phyloP scores from a whole-genome alignment of 2,797 vertebrate species.

The Hylomyscus alleni region DNA sequence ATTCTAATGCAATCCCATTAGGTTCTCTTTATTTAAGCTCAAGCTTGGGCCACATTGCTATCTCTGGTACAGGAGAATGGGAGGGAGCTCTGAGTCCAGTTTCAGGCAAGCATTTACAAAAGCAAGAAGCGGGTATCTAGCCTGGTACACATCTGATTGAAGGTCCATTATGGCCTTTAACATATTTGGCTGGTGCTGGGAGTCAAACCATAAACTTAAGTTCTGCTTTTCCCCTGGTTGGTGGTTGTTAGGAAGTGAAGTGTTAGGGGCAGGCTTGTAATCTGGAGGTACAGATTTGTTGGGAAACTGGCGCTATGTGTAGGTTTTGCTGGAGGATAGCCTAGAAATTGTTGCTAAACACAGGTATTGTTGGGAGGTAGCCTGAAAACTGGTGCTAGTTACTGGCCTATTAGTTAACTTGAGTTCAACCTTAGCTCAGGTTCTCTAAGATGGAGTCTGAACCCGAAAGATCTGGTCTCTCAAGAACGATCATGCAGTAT shows the following conservation, averaged over 20 bases:
- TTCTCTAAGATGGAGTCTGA: not conserved
- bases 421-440: not conserved
- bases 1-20: no score
- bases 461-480: not conserved
- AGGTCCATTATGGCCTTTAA: not conserved
- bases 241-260: not conserved
- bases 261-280: not conserved
- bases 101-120: no score
- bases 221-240: not conserved
- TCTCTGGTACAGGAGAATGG: no score
- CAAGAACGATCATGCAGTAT: not conserved
- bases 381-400: not conserved
- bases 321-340: not conserved
- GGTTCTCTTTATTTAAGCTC: no score
- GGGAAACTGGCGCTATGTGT: not conserved
- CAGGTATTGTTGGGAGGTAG: not conserved
- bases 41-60: no score
- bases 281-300: not conserved
- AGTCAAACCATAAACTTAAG: not conserved
- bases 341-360: not conserved
- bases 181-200: not conserved
- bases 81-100: no score
- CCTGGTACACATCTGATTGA: not conserved
- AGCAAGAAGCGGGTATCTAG: not conserved
- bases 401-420: not conserved